These are phyloP conservation scores for Serripes groenlandicus DNA, from an alignment of 2,888 invertebrate species.

Conservation along the genomic window DNA sequence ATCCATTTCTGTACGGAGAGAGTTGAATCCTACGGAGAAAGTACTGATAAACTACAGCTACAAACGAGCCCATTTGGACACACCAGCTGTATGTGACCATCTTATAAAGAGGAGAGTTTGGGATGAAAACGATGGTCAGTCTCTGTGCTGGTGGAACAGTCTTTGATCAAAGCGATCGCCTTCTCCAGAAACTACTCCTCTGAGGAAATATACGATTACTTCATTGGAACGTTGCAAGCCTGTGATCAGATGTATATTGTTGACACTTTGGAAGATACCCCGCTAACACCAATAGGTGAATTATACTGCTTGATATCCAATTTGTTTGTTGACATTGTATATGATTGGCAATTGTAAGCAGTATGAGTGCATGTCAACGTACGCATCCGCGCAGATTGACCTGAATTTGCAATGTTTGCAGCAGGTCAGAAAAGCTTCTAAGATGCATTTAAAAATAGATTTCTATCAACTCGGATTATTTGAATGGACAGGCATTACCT, in stretches of 20 bases:
- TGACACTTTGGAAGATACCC: not conserved
- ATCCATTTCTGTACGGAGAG: too few species aligned
- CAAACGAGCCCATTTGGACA: not conserved
- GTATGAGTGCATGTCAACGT: too few species aligned
- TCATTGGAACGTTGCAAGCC: not conserved
- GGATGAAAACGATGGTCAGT: not conserved
- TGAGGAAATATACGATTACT: not conserved
- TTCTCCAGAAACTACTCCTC: not conserved
- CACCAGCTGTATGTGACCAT: not conserved
- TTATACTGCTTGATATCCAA: too few species aligned
- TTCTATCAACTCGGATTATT: too few species aligned
- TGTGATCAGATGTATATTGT: not conserved
- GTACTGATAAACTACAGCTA: not conserved
- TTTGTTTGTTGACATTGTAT: too few species aligned
- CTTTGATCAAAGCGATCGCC: not conserved
- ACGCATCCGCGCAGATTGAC: too few species aligned
- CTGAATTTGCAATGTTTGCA: too few species aligned
- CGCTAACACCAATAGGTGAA: too few species aligned
- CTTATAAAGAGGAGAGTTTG: not conserved
- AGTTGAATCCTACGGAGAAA: not conserved
- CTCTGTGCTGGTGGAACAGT: not conserved
- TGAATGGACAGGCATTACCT: too few species aligned
- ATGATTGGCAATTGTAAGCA: too few species aligned
- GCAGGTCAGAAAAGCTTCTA: too few species aligned
- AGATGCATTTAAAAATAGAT: too few species aligned